Evolutionary conservation across 2,888 invertebrate species (phyloP), one percentile per base, ranked within the genome.

Genomic region (Alsophila aescularia): DNA sequence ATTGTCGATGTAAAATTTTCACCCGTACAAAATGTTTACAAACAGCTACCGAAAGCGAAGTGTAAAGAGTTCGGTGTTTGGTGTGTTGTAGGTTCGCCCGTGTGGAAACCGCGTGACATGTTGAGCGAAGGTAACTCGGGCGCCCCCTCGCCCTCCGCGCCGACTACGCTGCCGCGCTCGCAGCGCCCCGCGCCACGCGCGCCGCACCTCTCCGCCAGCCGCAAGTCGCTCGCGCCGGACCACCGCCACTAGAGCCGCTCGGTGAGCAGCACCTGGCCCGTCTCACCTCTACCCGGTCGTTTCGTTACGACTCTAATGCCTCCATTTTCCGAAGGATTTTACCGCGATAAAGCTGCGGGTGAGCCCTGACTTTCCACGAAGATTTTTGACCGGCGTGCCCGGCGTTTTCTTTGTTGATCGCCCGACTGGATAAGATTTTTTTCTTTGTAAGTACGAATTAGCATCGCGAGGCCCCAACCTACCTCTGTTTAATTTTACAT

Each of bases 41-140:
- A 64, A 73, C 72, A 71, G 73, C 66, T 68, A 64, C 58, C 70
- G 72, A 73, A 70, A 70, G 70, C 73, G 62, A 71, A 72, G 66
- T 69, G 72, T 78, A 90, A 92, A 92, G 92, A 92, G 92, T 92
- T 92, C 83, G 91, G 92, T 92, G 91, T 91, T 92, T 92, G 92
- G 89, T 94, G 93, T 93, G 94, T 95, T 94, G 93, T 95, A 96
- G 98, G 98, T 93, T 98, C 98, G 92, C 98, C 98, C 90, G 96
- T 98, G 93, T 98, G 98, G 98, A 98, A 98, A 95, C 98, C 98
- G 93, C 96, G 98, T 93, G 97, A 98, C 93, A 94, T 93, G 93
- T 90, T 92, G 93, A 90, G 92, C 90, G 93, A 93, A 89, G 88
- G 88, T 85, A 73, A 73, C 59, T 65, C 70, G 64, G 74, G 73